Evolutionary conservation across 2,113 vertebrate species (phyloP).

Genomic region (Manacus vitellinus): DNA sequence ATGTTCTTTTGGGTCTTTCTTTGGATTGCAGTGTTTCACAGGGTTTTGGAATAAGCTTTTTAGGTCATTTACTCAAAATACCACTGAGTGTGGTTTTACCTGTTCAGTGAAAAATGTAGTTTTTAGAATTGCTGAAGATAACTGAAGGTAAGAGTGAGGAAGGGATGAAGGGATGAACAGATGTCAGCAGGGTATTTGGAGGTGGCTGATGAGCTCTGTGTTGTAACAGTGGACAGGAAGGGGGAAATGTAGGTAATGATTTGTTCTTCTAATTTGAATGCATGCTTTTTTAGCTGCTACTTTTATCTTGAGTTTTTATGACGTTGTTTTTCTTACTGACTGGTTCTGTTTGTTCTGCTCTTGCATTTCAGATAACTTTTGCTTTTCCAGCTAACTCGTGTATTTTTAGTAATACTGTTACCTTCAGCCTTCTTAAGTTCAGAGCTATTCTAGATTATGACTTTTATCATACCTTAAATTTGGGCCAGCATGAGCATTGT

Average conservation of each 20-base stretch:
- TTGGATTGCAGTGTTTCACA: neutral
- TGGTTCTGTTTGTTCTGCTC: neutral
- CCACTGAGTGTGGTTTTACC: neutral
- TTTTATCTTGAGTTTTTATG: slow-evolving; percentile 1
- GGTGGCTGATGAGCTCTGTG: neutral
- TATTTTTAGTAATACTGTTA: neutral
- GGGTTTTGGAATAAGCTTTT: neutral
- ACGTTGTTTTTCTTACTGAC: neutral
- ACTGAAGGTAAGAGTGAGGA: neutral
- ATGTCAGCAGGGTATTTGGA: neutral
- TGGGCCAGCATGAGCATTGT: neutral
- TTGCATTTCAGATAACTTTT: neutral
- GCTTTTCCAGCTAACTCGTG: neutral
- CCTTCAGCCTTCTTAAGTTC: neutral
- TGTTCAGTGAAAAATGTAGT: neutral
- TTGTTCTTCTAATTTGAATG: neutral
- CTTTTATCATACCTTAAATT: neutral
- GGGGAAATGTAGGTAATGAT: neutral
- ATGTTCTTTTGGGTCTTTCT: neutral
- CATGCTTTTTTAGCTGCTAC: neutral
- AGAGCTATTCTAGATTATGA: neutral
- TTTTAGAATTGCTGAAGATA: neutral
- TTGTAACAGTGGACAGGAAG: neutral
- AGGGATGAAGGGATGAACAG: neutral
- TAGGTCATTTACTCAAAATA: neutral